phyloP scores from a whole-genome alignment of 2,113 vertebrate genomes.

The Acrocephalus arundinaceus region DNA sequence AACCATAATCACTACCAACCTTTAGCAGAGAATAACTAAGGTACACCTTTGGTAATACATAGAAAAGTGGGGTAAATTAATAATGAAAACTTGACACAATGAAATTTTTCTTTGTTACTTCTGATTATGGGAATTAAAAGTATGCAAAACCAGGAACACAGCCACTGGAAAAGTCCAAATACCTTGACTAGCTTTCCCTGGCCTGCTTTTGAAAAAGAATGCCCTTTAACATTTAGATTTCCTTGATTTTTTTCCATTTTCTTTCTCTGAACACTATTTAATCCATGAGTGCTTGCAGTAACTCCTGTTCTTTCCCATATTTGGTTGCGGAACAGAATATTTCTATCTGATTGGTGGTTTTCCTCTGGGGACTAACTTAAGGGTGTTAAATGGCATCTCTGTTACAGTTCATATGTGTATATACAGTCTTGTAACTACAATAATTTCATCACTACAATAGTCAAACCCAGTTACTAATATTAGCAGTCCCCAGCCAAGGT shows the following conservation, averaged over 20 bases:
- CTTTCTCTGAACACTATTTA: not conserved
- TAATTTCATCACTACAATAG: not conserved
- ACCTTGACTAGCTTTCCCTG: not conserved
- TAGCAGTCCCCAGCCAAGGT: not conserved
- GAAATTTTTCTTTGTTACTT: not conserved
- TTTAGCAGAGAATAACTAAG: not conserved
- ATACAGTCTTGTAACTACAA: not conserved
- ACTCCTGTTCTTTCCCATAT: slow-evolving; percentile 49
- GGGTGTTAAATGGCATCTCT: slow-evolving; percentile 31
- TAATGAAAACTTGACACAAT: not conserved
- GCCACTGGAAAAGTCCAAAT: not conserved
- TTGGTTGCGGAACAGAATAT: slow-evolving; percentile 26
- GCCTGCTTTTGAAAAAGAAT: not conserved
- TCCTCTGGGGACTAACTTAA: not conserved
- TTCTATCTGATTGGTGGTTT: slow-evolving; percentile 55
- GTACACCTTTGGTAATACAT: not conserved
- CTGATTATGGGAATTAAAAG: not conserved
- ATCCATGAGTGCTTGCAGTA: not conserved
- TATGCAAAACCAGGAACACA: not conserved
- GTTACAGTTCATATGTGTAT: not conserved
- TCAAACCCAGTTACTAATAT: not conserved
- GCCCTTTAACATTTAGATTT: not conserved
- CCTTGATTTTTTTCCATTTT: not conserved
- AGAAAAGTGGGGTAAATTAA: not conserved
- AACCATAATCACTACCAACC: not conserved